Base-by-base conservation (phyloP, 2,888 invertebrate genomes). In the Euplagia quadripunctaria region DNA sequence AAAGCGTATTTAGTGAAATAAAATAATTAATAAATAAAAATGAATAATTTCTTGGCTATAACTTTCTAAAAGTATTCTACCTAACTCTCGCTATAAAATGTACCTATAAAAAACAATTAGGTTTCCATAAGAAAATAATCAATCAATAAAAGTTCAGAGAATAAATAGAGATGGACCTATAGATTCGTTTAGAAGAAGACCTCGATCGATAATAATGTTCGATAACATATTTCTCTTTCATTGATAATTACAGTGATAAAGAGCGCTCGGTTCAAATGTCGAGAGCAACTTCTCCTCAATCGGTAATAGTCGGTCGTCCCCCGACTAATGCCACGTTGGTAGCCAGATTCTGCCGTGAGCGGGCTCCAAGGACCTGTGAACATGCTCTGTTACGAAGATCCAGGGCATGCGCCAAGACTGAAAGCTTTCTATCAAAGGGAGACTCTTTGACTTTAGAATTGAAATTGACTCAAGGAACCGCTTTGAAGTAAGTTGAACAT, bases 361-460 rank as follows among this genome's bases (percentile, higher is more conserved):
- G 98, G 67, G 97, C 98, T 17, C 98, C 98, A 0, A 96, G 97
- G 80, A 98, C 97, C 64, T 98, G 98, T 88, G 98, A 98, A 89
- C 98, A 98, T 84, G 97, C 97, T 0, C 96, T 98, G 80, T 93
- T 98, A 72, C 89, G 93, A 73, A 95, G 92, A 82, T 97, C 97
- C 41, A 96, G 98, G 75, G 98, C 98, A 0, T 98, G 98, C 87
- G 97, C 97, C 0, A 96, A 98, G 49, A 97, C 97, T 11, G 98
- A 98, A 90, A 98, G 98, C 91, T 98, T 98, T 90, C 96, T 98
- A 17, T 98, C 98, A 6, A 97, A 97, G 79, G 98, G 97, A 74
- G 98, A 97, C 91, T 97, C 97, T 70, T 96, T 98, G 84, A 98
- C 98, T 31, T 95, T 98, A 81, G 98, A 98, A 90, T 94, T 98